phyloP scores from a whole-genome alignment of 2,113 vertebrate genomes.

The Tachysurus vachellii region DNA sequence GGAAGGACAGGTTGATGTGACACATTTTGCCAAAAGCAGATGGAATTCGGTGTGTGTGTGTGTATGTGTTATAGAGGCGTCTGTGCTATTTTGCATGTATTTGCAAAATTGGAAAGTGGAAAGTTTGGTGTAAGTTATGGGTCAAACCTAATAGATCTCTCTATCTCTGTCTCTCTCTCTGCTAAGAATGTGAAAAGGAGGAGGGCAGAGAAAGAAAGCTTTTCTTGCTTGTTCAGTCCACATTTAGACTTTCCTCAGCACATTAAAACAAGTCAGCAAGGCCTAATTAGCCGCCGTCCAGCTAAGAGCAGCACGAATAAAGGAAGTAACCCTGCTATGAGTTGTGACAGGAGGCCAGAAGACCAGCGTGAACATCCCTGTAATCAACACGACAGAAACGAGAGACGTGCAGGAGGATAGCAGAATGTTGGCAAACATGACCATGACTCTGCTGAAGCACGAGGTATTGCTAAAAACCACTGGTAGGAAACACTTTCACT shows the following conservation, averaged over 20 bases:
- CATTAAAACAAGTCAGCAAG: not conserved
- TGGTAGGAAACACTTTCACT: not conserved
- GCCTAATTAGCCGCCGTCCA: slow-evolving; percentile 37
- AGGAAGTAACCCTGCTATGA: slow-evolving; percentile 9
- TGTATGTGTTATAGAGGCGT: slow-evolving; percentile 6
- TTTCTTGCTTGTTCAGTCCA: not conserved
- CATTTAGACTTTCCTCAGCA: slow-evolving; percentile 13
- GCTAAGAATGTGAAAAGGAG: slow-evolving; percentile 1
- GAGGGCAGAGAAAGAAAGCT: not conserved
- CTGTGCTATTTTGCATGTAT: not conserved
- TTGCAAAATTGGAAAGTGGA: not conserved
- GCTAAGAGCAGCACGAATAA: not conserved
- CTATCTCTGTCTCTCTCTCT: slow-evolving; percentile 8
- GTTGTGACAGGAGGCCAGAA: slow-evolving; percentile 31
- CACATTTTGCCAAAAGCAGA: not conserved
- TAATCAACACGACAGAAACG: slow-evolving; percentile 11
- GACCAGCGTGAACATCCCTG: slow-evolving; percentile 16
- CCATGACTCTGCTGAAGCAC: slow-evolving; percentile 1
- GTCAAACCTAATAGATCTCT: not conserved
- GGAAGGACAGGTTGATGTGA: not conserved
- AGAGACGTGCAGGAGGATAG: not conserved
- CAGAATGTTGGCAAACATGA: slow-evolving; percentile 22
- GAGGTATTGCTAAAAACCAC: not conserved
- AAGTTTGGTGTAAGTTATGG: not conserved
- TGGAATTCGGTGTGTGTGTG: slow-evolving; percentile 16